Evolutionary conservation across 2,797 vertebrate genomes (phyloP).

Genomic region (Lacerta bilineata): DNA sequence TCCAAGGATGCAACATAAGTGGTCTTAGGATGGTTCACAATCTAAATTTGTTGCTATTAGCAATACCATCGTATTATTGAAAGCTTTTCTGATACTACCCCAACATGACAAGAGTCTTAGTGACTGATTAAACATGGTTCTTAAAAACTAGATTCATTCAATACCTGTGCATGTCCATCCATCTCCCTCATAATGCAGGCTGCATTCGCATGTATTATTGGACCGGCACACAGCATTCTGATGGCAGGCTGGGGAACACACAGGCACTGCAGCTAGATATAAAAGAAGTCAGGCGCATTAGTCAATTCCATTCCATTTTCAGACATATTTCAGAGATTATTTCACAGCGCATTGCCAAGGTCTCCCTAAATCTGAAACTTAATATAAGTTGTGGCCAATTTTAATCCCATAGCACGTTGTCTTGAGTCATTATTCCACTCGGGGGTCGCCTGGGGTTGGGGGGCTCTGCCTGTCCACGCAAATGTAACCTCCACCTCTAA

Average conservation of each 20-base stretch:
- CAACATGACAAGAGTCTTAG: neutral
- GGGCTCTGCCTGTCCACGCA: too few species aligned
- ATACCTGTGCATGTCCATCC: constrained; percentile 88
- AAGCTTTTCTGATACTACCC: neutral
- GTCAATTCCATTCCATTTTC: neutral
- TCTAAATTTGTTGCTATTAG: neutral
- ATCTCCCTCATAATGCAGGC: constrained; percentile 87
- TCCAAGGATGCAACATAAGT: neutral
- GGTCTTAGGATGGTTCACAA: neutral
- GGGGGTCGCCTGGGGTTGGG: too few species aligned
- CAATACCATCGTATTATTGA: neutral
- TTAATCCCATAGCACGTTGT: too few species aligned
- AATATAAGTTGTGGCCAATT: too few species aligned
- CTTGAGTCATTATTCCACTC: too few species aligned
- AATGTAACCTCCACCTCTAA: neutral
- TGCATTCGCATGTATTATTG: constrained; percentile 86
- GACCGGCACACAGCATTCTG: constrained; percentile 83
- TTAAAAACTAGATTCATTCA: neutral
- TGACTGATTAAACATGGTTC: neutral
- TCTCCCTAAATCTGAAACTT: too few species aligned
- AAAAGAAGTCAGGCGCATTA: neutral
- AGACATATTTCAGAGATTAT: neutral
- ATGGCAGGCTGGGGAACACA: constrained; percentile 87
- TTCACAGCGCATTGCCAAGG: neutral
- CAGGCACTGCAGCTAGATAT: constrained; percentile 78